A percentile compares a stretch with the other conserved stretches of the same genome.
phyloP scores from a whole-genome alignment of 2,113 vertebrate species.

The Mirounga angustirostris region DNA sequence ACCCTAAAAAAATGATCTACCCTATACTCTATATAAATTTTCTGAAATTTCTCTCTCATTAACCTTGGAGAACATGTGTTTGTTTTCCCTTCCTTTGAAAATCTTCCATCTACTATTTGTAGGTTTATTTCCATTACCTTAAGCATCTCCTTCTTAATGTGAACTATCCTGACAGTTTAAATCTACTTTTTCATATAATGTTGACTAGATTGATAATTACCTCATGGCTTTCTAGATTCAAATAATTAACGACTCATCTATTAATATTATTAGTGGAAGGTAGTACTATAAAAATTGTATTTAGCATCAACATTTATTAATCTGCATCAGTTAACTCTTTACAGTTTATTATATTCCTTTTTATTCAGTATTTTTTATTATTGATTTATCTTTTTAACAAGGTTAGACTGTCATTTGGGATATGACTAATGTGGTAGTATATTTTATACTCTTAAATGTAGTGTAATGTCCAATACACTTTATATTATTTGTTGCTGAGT shows the following conservation, averaged over 20 bases:
- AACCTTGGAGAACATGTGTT: neutral
- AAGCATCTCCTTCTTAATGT: neutral
- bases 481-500: neutral
- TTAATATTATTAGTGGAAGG: neutral
- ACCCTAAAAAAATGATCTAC: neutral
- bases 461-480: neutral
- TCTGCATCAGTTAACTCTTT: neutral
- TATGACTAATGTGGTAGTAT: neutral
- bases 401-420: neutral
- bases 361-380: conserved; percentile 4
- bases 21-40: neutral
- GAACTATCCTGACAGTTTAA: neutral
- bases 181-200: neutral
- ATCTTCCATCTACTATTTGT: neutral
- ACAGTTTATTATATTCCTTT: neutral
- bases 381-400: conserved; percentile 11
- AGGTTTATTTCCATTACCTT: neutral
- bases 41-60: conserved; percentile 25
- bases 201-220: conserved; percentile 24
- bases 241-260: conserved; percentile 26
- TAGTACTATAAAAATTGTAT: neutral
- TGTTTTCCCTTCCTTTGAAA: conserved; percentile 8
- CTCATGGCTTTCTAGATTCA: conserved; percentile 42
- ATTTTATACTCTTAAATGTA: conserved; percentile 38
- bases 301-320: neutral